Base-by-base conservation (phyloP, 2,888 invertebrate species). In the Ophion obscuratus region DNA sequence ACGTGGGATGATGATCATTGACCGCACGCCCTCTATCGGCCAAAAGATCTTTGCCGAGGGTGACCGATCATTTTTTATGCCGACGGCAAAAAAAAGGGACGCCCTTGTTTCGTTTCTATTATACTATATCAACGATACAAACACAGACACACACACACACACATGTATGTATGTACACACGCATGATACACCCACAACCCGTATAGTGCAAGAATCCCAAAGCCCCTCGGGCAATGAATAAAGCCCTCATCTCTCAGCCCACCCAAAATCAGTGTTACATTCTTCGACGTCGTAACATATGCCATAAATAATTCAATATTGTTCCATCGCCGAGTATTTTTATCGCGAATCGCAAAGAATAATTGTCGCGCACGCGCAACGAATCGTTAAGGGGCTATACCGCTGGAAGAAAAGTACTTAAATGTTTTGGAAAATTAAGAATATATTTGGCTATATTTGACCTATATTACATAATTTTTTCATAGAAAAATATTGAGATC, bases 101-200 rank as follows among this genome's bases (percentile, higher is more conserved):
- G 40, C 68, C 77, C 73, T 71, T 64, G 78, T 74, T 82, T 84
- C 84, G 36, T 81, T 84, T 75, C 77, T 74, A 78, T 81, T 81
- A 81, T 77, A 57, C 53, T 36, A 66, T 53, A 66, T 78, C 78
- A 64, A 71, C 40, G 31, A 24, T n/a, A 61, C 20, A n/a, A 0
- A 53, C 17, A 53, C 14, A n/a, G 2, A 61, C 61, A 61, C 14
- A 2, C 14, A 20, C 61, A n/a, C 20, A 20, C 61, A n/a, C 2
- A 17, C 9, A 44, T 20, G 20, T 17, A 53, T 20, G 1, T 57
- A 67, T 68, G 44, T 24, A 74, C 24, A 74, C 24, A 74, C n/a
- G 24, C 53, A 44, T 61, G 59, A 36, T 24, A 20, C n/a, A 61
- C 61, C 36, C 59, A 11, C 47, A 17, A 53, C 64, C 20, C 66